phyloP scores from a whole-genome alignment of 2,113 vertebrate genomes.

The Dermatemys mawii region DNA sequence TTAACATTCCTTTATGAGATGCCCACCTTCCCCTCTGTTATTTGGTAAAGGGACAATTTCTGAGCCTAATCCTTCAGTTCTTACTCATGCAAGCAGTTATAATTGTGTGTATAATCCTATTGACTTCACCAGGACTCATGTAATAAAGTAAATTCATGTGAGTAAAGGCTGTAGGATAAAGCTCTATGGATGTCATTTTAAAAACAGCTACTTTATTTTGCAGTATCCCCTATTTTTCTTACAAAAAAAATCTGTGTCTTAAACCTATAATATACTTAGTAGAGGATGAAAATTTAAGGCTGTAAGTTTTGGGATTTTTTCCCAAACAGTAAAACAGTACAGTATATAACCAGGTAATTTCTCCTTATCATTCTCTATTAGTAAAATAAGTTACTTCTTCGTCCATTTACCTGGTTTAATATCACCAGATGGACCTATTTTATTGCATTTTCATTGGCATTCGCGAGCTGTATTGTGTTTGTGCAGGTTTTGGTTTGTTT shows the following conservation, averaged over 20 bases:
- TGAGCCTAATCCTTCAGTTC: background rate
- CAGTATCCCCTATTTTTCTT: background rate
- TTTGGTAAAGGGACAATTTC: background rate
- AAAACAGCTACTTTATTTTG: background rate
- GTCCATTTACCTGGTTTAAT: constrained; percentile 1
- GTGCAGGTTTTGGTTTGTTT: constrained; percentile 3
- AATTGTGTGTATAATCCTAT: background rate
- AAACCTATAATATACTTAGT: background rate
- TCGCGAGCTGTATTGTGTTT: background rate
- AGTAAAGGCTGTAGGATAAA: background rate
- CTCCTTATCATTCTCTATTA: background rate
- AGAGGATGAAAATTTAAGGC: background rate
- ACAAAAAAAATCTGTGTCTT: background rate
- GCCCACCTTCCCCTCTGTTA: background rate
- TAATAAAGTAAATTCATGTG: background rate
- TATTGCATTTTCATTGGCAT: constrained; percentile 15
- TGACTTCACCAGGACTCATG: background rate
- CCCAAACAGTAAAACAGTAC: background rate
- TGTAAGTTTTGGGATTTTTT: background rate
- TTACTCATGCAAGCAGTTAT: background rate
- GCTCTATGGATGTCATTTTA: background rate
- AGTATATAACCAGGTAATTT: background rate
- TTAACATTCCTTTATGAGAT: background rate
- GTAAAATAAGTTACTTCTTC: constrained; percentile 21
- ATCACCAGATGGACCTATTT: constrained; percentile 14